Base-by-base conservation (phyloP, 1,140 invertebrate species). In the Diabrotica undecimpunctata region DNA sequence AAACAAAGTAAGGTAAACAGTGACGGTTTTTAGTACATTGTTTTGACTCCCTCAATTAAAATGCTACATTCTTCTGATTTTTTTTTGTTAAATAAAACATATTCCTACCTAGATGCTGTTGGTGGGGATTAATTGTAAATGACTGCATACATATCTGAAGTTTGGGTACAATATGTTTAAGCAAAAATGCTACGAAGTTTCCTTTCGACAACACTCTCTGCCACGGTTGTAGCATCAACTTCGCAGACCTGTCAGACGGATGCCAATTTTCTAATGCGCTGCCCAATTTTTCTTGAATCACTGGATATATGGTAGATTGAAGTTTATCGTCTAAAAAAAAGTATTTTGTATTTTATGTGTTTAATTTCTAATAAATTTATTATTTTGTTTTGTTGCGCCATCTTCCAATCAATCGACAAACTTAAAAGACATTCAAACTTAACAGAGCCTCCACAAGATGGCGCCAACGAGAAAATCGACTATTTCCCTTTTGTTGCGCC, bases 221-320 rank as follows among this genome's bases (percentile, higher is more conserved):
- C 97, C 97, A 99, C 0, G 96, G 96, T 66, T 89, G 84, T 0
- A 99, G 82, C 81, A 99, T 94, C n/a, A 92, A 83, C 70, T 91
- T 87, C 0, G 96, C 97, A 3, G 96, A 98, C 55, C 86, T 83
- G 80, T 98, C 95, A 0, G 90, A 93, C 5, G 96, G 93, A 80
- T 94, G 90, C 97, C 97, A 99, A 38, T 88, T 90, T 0, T 85
- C 85, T 39, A 99, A 81, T 11, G 96, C 96, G 41, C 86, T 85
- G 38, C 92, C 89, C 7, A 99, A 81, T 77, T 98, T 98, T 14
- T 95, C 89, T 56, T 97, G 85, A 65, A 99, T 94, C 35, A 90
- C 87, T n/a, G 94, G 92, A 82, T 96, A 98, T 7, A 98, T 87
- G 7, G 84, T 83, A 2, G 87, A 87, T 70, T 94, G 89, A 72